phyloP scores from a whole-genome alignment of 1,140 invertebrate species.

The Halictus rubicundus region DNA sequence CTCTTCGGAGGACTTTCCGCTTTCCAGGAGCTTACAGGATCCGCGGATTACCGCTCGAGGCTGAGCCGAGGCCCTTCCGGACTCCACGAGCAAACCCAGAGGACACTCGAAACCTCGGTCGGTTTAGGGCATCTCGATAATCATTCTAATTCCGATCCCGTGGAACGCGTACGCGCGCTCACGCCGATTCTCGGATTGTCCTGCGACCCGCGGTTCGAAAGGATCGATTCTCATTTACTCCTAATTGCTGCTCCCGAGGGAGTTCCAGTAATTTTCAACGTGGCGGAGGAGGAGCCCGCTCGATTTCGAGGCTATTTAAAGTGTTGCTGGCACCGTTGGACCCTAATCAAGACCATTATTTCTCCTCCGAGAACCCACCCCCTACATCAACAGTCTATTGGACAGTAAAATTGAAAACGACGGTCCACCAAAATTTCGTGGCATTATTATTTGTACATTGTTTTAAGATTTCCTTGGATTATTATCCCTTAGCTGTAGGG shows the following conservation, averaged over 20 bases:
- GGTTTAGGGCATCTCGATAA: background rate
- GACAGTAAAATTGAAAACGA: no score
- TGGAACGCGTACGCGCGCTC: background rate
- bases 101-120: slow-evolving; percentile 2
- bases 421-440: no score
- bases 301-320: background rate
- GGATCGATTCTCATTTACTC: background rate
- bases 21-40: slow-evolving; percentile 34
- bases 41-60: slow-evolving; percentile 29
- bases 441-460: no score
- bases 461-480: no score
- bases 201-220: background rate
- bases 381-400: no score
- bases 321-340: no score
- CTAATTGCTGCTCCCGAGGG: background rate
- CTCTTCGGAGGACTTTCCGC: slow-evolving; percentile 38
- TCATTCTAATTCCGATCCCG: slow-evolving; percentile 12
- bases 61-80: background rate
- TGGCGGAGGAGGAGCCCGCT: background rate
- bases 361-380: no score
- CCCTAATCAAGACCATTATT: no score
- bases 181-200: background rate
- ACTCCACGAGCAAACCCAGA: background rate
- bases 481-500: no score
- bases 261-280: background rate